phyloP scores from a whole-genome alignment of 2,797 vertebrate species.

The Notoglanidium macrostoma region DNA sequence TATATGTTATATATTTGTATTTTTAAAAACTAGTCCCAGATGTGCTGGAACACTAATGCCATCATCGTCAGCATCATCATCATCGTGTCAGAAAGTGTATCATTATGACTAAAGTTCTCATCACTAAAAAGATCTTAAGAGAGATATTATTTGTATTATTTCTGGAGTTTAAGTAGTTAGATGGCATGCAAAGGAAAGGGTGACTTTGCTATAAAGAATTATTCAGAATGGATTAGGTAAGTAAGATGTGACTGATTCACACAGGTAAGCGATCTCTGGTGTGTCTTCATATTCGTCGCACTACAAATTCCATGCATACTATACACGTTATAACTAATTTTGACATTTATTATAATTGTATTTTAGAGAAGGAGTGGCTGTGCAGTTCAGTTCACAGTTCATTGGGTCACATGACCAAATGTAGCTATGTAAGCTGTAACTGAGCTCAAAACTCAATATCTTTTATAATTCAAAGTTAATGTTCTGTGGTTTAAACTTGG shows the following conservation, averaged over 20 bases:
- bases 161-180: not conserved
- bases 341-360: not conserved
- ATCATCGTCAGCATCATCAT: not conserved
- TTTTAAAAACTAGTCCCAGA: not conserved
- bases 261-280: not conserved
- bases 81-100: conserved; percentile 10
- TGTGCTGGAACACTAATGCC: not conserved
- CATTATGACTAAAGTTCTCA: not conserved
- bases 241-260: not conserved
- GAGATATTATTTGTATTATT: not conserved
- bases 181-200: not conserved
- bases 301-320: no score
- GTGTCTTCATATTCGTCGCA: not conserved
- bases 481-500: no score
- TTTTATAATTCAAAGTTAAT: not conserved
- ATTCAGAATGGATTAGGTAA: not conserved
- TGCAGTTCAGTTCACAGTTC: not conserved
- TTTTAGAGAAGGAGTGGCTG: not conserved
- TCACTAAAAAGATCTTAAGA: not conserved
- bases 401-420: not conserved
- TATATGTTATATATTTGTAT: not conserved
- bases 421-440: not conserved
- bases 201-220: not conserved
- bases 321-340: not conserved
- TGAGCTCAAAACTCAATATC: not conserved